These are phyloP conservation scores for Nasonia vitripennis DNA, from an alignment of 1,140 invertebrate genomes.

Conservation along the genomic window DNA sequence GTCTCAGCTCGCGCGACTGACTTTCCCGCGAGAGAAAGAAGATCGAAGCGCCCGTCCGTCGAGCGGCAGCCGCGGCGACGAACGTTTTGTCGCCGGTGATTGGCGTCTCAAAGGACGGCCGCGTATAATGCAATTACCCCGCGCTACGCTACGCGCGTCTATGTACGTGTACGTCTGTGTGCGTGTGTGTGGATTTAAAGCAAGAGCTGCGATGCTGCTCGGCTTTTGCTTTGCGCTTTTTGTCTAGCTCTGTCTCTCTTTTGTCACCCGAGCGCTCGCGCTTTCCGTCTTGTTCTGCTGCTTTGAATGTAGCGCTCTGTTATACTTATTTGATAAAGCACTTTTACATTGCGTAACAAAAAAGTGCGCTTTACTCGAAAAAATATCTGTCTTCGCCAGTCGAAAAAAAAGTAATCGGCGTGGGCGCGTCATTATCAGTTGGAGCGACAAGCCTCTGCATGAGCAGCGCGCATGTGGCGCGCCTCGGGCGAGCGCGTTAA, in stretches of 20 bases:
- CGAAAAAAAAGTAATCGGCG: background rate
- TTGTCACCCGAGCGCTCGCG: background rate
- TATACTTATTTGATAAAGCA: background rate
- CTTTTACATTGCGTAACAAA: too few species aligned
- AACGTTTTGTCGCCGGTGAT: conserved; percentile 75
- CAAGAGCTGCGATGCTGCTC: background rate
- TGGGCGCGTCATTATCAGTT: background rate
- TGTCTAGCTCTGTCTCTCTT: conserved; percentile 29
- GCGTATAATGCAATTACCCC: conserved; percentile 75
- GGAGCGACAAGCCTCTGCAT: background rate
- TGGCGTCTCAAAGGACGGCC: conserved; percentile 74
- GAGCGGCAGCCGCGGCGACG: conserved; percentile 60
- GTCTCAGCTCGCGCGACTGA: background rate
- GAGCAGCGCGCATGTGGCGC: background rate
- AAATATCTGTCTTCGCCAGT: background rate
- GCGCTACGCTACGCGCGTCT: conserved; percentile 50
- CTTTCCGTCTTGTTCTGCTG: background rate
- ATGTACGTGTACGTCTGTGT: background rate
- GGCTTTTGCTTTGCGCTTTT: conserved; percentile 32
- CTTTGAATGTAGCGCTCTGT: background rate
- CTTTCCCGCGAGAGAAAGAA: conserved; percentile 26
- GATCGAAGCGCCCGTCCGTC: conserved; percentile 26
- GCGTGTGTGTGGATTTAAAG: conserved; percentile 15
- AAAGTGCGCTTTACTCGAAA: too few species aligned
- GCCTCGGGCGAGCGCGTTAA: background rate